Base-by-base conservation (phyloP, 2,113 vertebrate species). In the Polyodon spathula region DNA sequence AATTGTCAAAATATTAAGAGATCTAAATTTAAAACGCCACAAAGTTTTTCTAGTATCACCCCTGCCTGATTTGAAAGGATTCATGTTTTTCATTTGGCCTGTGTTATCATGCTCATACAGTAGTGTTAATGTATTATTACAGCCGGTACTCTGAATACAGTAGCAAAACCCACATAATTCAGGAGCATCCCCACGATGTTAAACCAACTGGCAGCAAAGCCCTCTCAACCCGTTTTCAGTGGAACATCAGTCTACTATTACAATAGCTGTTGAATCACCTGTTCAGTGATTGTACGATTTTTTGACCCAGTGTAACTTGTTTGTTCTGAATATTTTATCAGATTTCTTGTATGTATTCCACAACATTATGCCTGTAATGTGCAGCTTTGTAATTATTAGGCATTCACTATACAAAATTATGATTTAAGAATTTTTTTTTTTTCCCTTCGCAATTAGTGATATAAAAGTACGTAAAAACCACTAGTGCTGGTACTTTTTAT, bases 321-420 rank as follows among this genome's bases (percentile, higher is more conserved):
- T 76, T 77, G 81, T 86, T 85, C 86, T 85, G 70, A 78, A 67
- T 78, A 82, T 88, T 86, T 90, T 89, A 83, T 79, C 78, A 76
- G 68, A 68, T 77, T 76, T 78, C 74, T 81, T 91, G 85, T 93
- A 89, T 95, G 93, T 93, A 92, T 93, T 91, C 87, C 84, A 84
- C 83, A 80, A 88, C 84, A 68, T 83, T 77, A 77, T 72, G 73
- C 86, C 84, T 88, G 80, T 90, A 88, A 84, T 76, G 86, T 92
- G 90, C 87, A 88, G 87, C 90, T 92, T 91, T 92, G 84, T 91
- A 85, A 87, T 83, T 73, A 78, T 81, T 82, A 91, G 88, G 86
- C 88, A 80, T 88, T 86, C 82, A 89, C 90, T 87, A 82, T 83
- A 71, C 73, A 85, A 81, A 84, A 82, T 75, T 73, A 52, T 64